These are phyloP conservation scores for Nebria brevicollis DNA, from an alignment of 2,888 invertebrate genomes.

Conservation along the genomic window DNA sequence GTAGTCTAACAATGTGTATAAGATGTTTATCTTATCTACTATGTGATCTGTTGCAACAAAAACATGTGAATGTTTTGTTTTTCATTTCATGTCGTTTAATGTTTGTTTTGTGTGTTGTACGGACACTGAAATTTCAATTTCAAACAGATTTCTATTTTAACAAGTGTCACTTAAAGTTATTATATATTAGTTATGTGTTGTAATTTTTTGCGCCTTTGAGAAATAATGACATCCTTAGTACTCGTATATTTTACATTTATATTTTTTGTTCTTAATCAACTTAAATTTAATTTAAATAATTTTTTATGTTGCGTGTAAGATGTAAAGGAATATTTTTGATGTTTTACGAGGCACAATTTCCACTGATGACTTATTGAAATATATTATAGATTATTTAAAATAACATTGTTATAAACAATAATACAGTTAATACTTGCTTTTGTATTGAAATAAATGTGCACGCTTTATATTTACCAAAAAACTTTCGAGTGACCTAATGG, in stretches of 20 bases:
- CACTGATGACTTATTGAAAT: no score
- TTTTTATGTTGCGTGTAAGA: no score
- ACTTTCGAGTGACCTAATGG: neutral
- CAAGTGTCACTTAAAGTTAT: neutral
- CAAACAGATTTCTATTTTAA: neutral
- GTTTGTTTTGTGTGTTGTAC: neutral
- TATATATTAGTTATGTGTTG: neutral
- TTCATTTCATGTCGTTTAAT: slow-evolving; percentile 1
- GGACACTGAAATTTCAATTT: neutral
- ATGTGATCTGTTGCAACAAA: neutral
- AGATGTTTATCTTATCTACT: neutral
- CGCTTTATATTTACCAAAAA: neutral
- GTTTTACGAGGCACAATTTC: no score
- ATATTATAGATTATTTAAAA: neutral
- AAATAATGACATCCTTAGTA: neutral
- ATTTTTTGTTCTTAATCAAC: no score
- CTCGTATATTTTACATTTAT: no score
- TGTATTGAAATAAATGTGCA: neutral
- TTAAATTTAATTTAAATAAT: no score
- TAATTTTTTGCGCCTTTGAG: neutral
- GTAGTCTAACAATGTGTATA: neutral
- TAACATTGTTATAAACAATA: neutral
- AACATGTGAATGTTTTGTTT: neutral
- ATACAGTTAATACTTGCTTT: neutral
- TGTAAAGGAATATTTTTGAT: no score